Conservation (phyloP, 2,888 invertebrate species). For the Ophioninae sp. region DNA sequence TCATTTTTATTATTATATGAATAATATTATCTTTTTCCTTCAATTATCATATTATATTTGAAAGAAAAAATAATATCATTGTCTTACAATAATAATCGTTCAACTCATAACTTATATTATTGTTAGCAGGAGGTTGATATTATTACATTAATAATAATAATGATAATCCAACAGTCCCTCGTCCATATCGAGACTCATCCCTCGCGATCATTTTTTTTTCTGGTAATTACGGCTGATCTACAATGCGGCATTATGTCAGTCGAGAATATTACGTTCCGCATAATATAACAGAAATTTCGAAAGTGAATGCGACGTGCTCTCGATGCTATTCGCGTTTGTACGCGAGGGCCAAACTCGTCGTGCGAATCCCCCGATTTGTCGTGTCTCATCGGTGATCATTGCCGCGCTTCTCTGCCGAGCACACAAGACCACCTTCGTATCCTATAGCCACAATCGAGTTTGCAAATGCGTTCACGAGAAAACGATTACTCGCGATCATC, state of each 20-base stretch:
- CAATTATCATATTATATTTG: too few relatives aligned
- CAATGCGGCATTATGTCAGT: not conserved
- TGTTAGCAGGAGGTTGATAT: too few relatives aligned
- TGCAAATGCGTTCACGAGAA: not conserved
- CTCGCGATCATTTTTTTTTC: not conserved
- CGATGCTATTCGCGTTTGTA: not conserved
- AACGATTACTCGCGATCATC: not conserved
- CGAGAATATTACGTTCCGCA: slow-evolving; percentile 4
- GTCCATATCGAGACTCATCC: not conserved
- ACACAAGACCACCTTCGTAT: not conserved
- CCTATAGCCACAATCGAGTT: not conserved
- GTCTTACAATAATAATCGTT: too few relatives aligned
- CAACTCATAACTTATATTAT: too few relatives aligned
- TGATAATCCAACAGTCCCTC: not conserved
- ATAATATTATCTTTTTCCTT: too few relatives aligned
- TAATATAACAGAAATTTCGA: slow-evolving; percentile 20
- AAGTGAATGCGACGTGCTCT: slow-evolving; percentile 4
- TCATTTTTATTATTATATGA: too few relatives aligned
- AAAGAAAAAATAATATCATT: too few relatives aligned
- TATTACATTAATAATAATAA: not conserved
- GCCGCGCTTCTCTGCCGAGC: not conserved
- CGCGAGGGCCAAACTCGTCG: slow-evolving; percentile 7
- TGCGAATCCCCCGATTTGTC: slow-evolving; percentile 20
- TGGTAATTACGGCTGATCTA: not conserved
- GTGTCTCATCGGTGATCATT: slow-evolving; percentile 5